phyloP scores from a whole-genome alignment of 30 jellyfish, hydroid and myxozoan genomes.

The Kudoa iwatai region DNA sequence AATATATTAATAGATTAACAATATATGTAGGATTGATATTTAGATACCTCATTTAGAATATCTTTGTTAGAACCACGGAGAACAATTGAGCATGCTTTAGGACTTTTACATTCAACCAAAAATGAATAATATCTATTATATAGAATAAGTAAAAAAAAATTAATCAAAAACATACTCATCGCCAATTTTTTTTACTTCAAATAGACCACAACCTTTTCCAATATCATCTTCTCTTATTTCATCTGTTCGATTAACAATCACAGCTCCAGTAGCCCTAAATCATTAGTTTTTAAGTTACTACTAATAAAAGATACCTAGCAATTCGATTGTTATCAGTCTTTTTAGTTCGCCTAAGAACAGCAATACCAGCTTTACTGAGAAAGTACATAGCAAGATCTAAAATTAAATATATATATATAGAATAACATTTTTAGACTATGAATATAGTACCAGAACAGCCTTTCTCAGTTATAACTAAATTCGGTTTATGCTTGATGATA shows the following conservation, averaged over 20 bases:
- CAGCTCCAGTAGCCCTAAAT: constrained; percentile 95
- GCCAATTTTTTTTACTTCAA: constrained; percentile 39
- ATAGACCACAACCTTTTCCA: constrained; percentile 36
- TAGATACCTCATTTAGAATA: constrained; percentile 58
- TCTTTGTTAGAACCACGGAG: constrained; percentile 84
- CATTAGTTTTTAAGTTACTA: no score
- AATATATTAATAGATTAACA: no score
- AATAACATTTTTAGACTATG: no score
- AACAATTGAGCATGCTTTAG: constrained; percentile 78
- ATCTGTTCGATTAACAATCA: constrained; percentile 66
- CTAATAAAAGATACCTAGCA: no score
- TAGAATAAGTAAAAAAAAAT: no score
- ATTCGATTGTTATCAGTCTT: constrained; percentile 73
- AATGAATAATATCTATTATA: constrained; percentile 50
- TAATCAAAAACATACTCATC: no score
- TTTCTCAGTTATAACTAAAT: constrained; percentile 42
- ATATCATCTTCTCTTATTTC: constrained; percentile 58
- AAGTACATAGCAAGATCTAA: constrained; percentile 70
- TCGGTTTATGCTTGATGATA: constrained; percentile 34
- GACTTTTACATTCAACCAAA: constrained; percentile 32
- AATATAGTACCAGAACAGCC: no score
- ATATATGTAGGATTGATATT: no score
- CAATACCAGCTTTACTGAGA: constrained; percentile 43
- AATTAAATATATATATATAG: no score
- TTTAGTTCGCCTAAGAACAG: constrained; percentile 44